Evolutionary conservation across 1,140 invertebrate genomes (phyloP).

Genomic region (Bombus soroeensis): DNA sequence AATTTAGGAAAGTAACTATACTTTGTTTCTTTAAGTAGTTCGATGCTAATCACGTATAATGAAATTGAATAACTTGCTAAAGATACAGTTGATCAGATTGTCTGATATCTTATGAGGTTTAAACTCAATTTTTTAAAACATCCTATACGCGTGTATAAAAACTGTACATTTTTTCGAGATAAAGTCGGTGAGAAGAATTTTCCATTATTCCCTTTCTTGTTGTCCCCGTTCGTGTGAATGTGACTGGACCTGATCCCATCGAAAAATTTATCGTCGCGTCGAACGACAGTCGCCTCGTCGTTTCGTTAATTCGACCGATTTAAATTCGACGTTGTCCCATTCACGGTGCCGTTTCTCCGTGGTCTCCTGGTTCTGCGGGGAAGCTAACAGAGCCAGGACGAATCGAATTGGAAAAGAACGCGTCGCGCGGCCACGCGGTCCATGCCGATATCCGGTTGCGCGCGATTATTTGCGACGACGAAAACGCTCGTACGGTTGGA

Average conservation of each 20-base stretch:
- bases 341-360: slow-evolving; percentile 3
- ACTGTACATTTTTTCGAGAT: no score
- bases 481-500: slow-evolving; percentile 29
- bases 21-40: background rate
- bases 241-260: slow-evolving; percentile 9
- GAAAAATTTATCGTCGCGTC: slow-evolving; percentile 43
- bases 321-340: slow-evolving; percentile 39
- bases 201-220: background rate
- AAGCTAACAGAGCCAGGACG: background rate
- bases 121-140: background rate
- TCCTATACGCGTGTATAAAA: background rate
- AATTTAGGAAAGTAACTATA: background rate
- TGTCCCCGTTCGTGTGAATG: background rate
- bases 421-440: slow-evolving; percentile 26
- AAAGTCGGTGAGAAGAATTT: background rate
- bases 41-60: background rate
- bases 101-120: background rate
- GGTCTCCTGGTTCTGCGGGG: background rate
- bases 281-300: slow-evolving; percentile 39
- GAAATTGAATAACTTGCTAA: background rate
- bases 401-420: slow-evolving; percentile 14
- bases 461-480: slow-evolving; percentile 47
- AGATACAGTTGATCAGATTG: no score
- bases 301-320: slow-evolving; percentile 56
- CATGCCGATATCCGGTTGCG: background rate